Conservation (phyloP, 2,797 vertebrate genomes). For the Phrynocephalus guinanensis region DNA sequence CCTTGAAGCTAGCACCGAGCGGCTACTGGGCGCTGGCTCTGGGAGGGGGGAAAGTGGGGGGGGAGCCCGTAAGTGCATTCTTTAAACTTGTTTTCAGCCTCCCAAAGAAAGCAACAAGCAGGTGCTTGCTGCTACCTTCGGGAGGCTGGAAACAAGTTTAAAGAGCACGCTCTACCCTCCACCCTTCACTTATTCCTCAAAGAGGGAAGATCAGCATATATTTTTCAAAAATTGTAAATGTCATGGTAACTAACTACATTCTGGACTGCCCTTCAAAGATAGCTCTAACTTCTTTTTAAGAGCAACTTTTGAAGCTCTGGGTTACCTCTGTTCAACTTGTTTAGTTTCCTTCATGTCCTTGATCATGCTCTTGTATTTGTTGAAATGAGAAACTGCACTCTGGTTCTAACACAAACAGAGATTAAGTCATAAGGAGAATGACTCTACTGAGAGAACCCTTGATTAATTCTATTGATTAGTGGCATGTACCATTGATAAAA, state of each 20-base stretch:
- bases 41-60: too few relatives aligned
- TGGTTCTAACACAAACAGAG: conserved; percentile 28
- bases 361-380: not conserved
- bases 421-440: conserved; percentile 16
- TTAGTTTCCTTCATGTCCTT: conserved; percentile 4
- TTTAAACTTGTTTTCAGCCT: too few relatives aligned
- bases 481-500: conserved; percentile 8
- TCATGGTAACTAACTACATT: not conserved
- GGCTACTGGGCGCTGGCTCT: too few relatives aligned
- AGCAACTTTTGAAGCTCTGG: not conserved
- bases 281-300: not conserved
- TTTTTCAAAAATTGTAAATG: not conserved
- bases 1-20: too few relatives aligned
- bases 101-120: too few relatives aligned
- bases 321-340: not conserved
- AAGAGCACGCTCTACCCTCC: too few relatives aligned
- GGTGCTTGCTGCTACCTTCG: too few relatives aligned
- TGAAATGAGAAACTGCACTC: conserved; percentile 21
- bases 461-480: conserved; percentile 11
- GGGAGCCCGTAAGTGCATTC: too few relatives aligned
- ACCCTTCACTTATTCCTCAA: too few relatives aligned
- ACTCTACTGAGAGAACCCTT: not conserved
- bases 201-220: not conserved
- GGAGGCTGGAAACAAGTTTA: too few relatives aligned
- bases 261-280: not conserved